Base-by-base conservation (phyloP, 2,888 invertebrate species). In the Epirrita christyi region DNA sequence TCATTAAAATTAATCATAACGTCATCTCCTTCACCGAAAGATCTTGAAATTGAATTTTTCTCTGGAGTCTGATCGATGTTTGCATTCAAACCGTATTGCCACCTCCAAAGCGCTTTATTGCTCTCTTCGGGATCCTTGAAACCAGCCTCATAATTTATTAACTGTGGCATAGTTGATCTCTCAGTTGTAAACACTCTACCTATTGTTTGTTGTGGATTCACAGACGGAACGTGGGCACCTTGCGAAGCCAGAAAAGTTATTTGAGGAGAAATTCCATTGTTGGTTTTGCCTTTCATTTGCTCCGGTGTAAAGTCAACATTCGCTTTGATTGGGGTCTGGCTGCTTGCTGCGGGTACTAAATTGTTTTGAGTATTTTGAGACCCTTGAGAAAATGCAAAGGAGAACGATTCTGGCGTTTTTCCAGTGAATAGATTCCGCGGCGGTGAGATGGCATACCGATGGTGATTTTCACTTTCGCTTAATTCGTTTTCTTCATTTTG, bases 221-320 rank as follows among this genome's bases (percentile, higher is more conserved):
- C 63, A 51, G 84, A 80, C 15, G 92, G 92, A 50, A 78, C 77
- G 65, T 86, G 88, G 40, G 90, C 87, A 48, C 92, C 92, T 71
- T 92, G 91, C 38, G 92, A 88, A 68, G 92, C 92, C 64, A 88
- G 63, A 77, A 92, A 92, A 67, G 91, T 92, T 66, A 92, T 81
- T 83, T 92, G 90, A 37, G 92, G 92, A 55, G 87, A 75, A 71
- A 92, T 88, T 34, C 74, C 80, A 66, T 75, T 78, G 71, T 80
- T 87, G 40, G 67, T 61, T 75, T 85, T 89, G 59, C 63, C 62
- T 74, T 82, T 82, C 59, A 80, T 73, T 68, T 84, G 84, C 61
- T 88, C 85, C 47, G 72, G 71, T 48, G 72, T 63, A 63, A 76
- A 80, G 50, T 88, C 88, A 54, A 78, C 70, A 55, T 69, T 76